Base-by-base conservation (phyloP, 1,140 invertebrate species). In the Megalonaias nervosa region DNA sequence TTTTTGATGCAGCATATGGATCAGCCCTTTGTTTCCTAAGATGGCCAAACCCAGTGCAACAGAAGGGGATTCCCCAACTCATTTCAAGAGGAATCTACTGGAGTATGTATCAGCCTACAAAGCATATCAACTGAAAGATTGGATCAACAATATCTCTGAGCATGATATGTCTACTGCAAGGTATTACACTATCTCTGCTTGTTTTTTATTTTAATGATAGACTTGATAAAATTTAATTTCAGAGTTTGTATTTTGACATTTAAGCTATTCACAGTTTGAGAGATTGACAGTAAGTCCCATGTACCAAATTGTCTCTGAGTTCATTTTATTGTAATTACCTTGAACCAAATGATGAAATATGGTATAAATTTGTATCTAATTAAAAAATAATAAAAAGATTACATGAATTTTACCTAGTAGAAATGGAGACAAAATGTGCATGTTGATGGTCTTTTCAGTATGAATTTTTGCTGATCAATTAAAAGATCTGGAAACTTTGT, bases 61-160 rank as follows among this genome's bases (percentile, higher is more conserved):
- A 38, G 55, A 66, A 23, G 96, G 96, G 4, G 96, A 98, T 81
- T 97, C 96, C 57, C 91, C 92, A 1, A 98, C 97, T 0, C 91
- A 93, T 66, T 99, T 99, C 88, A 97, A 97, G 91, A 91, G 91
- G n/a, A 94, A 95, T 88, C 91, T 99, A 0, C 87, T 97, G n/a
- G 91, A 93, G 4, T 99, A 99, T 90, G 86, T 99, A 5, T 88
- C 91, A 38, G 92, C 94, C 65, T 99, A 98, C 88, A 93, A 94
- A 71, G 84, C 94, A 62, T 90, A 93, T 0, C 91, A 93, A 71
- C 86, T 98, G 17, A 91, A 93, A 19, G 92, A 93, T 1, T 98
- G 97, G 94, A 92, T 95, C 21, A 92, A 94, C 15, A 90, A 93
- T 59, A 92, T 98, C n/a, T 92, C 94, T 82, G 91, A 92, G 67